Evolutionary conservation across 1,140 invertebrate genomes (phyloP).

Genomic region (Steinernema khuongi): DNA sequence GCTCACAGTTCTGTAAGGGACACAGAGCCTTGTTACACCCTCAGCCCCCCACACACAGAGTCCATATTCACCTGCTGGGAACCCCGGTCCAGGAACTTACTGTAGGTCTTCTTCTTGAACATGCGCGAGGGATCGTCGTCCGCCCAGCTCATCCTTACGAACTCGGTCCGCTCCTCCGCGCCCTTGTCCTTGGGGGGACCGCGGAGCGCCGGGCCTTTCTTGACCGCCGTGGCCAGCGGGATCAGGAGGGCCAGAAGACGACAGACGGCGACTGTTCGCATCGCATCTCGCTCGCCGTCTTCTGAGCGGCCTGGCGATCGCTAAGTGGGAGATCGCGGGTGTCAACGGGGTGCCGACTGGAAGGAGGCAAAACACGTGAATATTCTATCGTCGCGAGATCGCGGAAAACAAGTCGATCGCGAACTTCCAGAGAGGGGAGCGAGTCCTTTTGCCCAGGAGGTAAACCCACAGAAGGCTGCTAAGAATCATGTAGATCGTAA

Average conservation of each 20-base stretch:
- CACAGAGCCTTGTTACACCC: no score
- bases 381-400: not conserved
- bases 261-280: not conserved
- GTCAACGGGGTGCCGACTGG: not conserved
- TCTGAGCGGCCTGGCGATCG: not conserved
- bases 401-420: not conserved
- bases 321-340: not conserved
- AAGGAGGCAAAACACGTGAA: constrained; percentile 8
- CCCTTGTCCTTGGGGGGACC: not conserved
- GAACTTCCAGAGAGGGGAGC: not conserved
- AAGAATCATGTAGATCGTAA: no score
- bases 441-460: no score
- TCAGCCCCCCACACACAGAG: no score
- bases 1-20: no score
- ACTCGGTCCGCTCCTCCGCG: not conserved
- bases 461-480: no score
- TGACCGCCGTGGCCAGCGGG: not conserved
- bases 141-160: not conserved
- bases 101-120: constrained; percentile 9
- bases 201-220: not conserved
- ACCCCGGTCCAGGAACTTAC: no score
- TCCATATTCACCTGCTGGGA: no score
- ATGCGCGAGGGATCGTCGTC: not conserved
- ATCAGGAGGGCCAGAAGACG: not conserved
- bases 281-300: not conserved